Evolutionary conservation across 2,797 vertebrate genomes (phyloP), one percentile per base, ranked within the genome.

Genomic region (Poeciliopsis turneri): DNA sequence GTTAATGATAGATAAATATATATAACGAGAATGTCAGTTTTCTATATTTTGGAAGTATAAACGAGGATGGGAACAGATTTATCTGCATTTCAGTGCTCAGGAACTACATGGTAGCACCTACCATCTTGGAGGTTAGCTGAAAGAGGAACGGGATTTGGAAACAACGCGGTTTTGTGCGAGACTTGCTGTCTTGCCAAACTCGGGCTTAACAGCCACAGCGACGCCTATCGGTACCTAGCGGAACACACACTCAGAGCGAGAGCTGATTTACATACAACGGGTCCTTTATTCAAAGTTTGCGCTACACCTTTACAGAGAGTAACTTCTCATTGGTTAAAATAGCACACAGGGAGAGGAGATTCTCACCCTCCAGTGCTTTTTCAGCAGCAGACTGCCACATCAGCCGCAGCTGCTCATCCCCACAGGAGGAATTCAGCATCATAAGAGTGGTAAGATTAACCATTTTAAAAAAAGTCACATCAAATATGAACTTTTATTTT

Each of bases 111-210:
- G 25, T 41, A 49, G 23, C 39, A 96, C 96, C 92, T 94, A 96
- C 96, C 96, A 96, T 96, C 92, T 95, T 93, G 86, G 92, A 94
- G 92, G 91, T 20, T 77, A 85, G 92, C 83, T 88, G 84, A 93
- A 94, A 96, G 94, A 96, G 95, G 95, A 95, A 90, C 90, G 80
- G 41, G 79, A 89, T 51, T 55, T 74, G 59, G 6, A 93, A 92
- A 61, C 83, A 92, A 87, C 95, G 92, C 96, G 95, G 81, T 81
- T 94, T 93, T 94, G 90, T 91, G 90, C 93, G 94, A 95, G 95
- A 95, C 53, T 91, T 94, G 66, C 4, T 0, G 41, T 1, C n/a
- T 10, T 2, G 25, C 10, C 1, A 39, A 72, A 4, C 33, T 64
- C 5, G 55, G 5, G 3, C 3, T 41, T 6, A 59, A 76, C 76